These are phyloP conservation scores for Otolemur garnettii DNA, from an alignment of 2,113 vertebrate species.

Conservation along the genomic window DNA sequence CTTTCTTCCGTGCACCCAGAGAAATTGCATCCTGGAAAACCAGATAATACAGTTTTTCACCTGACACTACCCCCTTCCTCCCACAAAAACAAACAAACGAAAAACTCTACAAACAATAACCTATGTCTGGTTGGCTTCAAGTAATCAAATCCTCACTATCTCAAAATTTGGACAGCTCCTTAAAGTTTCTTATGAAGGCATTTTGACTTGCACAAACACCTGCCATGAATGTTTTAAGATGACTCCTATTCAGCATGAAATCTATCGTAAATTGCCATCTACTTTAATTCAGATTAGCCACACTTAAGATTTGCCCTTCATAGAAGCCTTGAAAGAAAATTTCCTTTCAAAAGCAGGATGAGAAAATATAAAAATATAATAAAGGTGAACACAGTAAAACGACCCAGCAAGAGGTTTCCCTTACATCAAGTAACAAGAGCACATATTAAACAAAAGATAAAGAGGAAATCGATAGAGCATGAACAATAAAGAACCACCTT, in stretches of 20 bases:
- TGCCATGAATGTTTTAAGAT: background rate
- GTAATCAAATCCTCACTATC: background rate
- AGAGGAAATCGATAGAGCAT: background rate
- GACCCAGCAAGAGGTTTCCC: background rate
- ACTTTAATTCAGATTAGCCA: background rate
- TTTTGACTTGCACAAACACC: slow-evolving; percentile 52
- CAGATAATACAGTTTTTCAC: background rate
- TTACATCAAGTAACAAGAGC: background rate
- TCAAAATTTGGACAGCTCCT: slow-evolving; percentile 55
- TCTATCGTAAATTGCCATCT: background rate
- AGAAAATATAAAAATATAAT: slow-evolving; percentile 20
- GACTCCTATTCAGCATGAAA: slow-evolving; percentile 12
- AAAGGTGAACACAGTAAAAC: background rate
- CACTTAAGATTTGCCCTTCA: background rate
- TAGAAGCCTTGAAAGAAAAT: background rate
- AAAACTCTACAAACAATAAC: background rate
- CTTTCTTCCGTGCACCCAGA: slow-evolving; percentile 2
- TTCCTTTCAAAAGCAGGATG: slow-evolving; percentile 41
- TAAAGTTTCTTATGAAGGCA: background rate
- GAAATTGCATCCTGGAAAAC: slow-evolving; percentile 14
- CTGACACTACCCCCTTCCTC: background rate
- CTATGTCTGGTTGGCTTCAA: background rate
- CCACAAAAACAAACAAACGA: background rate
- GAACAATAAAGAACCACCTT: background rate
- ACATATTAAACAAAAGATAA: slow-evolving; percentile 15